A percentile compares a stretch with the other conserved stretches of the same genome.
phyloP scores from a whole-genome alignment of 2,113 vertebrate species.

The Nansenia antarctica region DNA sequence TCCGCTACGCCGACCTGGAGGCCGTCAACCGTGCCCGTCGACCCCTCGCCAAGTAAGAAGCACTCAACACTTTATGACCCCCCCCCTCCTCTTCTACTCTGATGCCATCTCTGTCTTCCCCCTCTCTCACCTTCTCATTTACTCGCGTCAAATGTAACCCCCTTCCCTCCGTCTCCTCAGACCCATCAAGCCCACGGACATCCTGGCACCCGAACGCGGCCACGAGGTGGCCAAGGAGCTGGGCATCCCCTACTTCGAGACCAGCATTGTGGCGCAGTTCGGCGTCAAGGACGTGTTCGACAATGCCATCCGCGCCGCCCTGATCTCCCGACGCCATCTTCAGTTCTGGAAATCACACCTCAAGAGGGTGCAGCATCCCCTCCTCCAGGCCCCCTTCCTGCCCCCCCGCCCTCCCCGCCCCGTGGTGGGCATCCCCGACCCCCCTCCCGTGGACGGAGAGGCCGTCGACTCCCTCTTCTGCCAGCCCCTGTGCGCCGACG shows the following conservation, averaged over 20 bases:
- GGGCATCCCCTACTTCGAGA: constrained; percentile 90
- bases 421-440: constrained; percentile 81
- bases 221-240: constrained; percentile 91
- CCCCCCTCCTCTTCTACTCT: neutral
- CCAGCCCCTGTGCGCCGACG: constrained; percentile 82
- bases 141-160: neutral
- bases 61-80: too few relatives aligned
- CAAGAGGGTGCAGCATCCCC: constrained; percentile 85
- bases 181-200: constrained; percentile 89
- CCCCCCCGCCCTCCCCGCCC: constrained; percentile 86
- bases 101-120: neutral
- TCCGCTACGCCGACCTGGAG: constrained; percentile 91
- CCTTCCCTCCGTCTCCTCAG: constrained; percentile 57
- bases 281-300: constrained; percentile 92
- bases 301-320: constrained; percentile 89
- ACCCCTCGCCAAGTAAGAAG: constrained; percentile 88
- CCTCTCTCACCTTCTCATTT: neutral
- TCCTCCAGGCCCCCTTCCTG: constrained; percentile 86
- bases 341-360: constrained; percentile 94
- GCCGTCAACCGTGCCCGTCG: constrained; percentile 88
- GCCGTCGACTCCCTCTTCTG: constrained; percentile 81
- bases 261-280: constrained; percentile 90
- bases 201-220: constrained; percentile 85
- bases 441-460: constrained; percentile 66
- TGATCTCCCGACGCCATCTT: constrained; percentile 87